Evolutionary conservation across 2,113 vertebrate species (phyloP).

Genomic region (Tympanuchus pallidicinctus): DNA sequence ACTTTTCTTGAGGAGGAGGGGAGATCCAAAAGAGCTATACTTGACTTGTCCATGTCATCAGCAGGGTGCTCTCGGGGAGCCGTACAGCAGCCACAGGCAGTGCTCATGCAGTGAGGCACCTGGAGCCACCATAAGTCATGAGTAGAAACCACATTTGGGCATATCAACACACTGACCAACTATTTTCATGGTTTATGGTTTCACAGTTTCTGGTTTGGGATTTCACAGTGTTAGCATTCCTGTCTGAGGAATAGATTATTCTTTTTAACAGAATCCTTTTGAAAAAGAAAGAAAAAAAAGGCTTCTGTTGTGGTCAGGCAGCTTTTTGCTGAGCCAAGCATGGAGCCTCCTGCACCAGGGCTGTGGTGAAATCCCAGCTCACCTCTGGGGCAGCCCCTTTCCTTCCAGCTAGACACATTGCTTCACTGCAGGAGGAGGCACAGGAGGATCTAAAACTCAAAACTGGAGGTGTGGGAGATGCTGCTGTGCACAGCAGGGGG

Average conservation of each 20-base stretch:
- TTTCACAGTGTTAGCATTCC: neutral
- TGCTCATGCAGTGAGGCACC: neutral
- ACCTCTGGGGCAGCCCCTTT: neutral
- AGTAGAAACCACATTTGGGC: neutral
- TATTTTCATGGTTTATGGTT: neutral
- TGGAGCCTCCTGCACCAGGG: neutral
- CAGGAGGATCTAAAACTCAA: neutral
- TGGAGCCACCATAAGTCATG: neutral
- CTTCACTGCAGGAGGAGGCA: rapidly evolving
- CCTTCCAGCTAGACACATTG: rapidly evolving
- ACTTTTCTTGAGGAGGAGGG: neutral
- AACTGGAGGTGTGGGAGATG: neutral
- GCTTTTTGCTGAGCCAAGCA: neutral
- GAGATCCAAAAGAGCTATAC: rapidly evolving
- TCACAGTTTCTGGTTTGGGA: neutral
- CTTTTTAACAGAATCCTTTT: neutral
- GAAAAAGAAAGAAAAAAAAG: neutral
- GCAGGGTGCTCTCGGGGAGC: neutral
- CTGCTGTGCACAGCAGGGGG: rapidly evolving
- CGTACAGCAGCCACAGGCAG: neutral
- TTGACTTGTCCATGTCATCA: rapidly evolving
- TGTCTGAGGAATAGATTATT: neutral
- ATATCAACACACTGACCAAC: neutral
- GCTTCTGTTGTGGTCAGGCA: neutral
- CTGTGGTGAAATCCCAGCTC: neutral